Evolutionary conservation across 2,888 invertebrate genomes (phyloP).

Genomic region (Amphipoea lucens): DNA sequence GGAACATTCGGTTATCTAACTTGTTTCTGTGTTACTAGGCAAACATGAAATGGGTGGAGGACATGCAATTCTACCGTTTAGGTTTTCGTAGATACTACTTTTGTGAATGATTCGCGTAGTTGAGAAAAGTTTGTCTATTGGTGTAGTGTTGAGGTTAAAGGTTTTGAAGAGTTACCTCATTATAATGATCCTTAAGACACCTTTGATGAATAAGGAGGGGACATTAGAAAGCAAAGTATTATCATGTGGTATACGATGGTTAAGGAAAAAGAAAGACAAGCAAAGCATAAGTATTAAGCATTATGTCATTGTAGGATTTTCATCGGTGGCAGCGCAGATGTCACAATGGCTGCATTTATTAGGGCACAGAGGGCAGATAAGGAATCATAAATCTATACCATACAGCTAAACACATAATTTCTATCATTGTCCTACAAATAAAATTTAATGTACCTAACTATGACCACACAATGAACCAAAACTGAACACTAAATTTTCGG

Average conservation of each 20-base stretch:
- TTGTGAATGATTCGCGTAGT: neutral
- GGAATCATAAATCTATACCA: neutral
- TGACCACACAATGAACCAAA: slow-evolving; percentile 30
- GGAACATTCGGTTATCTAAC: slow-evolving; percentile 39
- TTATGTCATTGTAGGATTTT: no score
- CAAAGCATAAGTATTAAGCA: no score
- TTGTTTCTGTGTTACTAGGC: slow-evolving; percentile 36
- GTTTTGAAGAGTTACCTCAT: neutral
- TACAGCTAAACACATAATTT: no score
- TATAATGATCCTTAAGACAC: neutral
- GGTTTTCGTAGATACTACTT: neutral
- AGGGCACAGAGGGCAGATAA: neutral
- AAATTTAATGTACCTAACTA: neutral
- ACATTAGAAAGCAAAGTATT: neutral
- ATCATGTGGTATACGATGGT: neutral
- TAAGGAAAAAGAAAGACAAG: neutral
- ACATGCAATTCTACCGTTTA: slow-evolving; percentile 29
- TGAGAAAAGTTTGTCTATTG: neutral
- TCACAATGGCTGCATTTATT: no score
- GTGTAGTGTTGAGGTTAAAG: neutral
- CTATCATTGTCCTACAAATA: neutral
- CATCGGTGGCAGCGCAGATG: no score
- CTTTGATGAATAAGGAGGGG: neutral
- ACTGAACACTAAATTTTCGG: slow-evolving; percentile 6
- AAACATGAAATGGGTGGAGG: slow-evolving; percentile 16